A percentile compares a stretch with the other conserved stretches of the same genome.
Evolutionary conservation across 2,888 invertebrate genomes (phyloP).

Genomic region (Ophonus ardosiacus): DNA sequence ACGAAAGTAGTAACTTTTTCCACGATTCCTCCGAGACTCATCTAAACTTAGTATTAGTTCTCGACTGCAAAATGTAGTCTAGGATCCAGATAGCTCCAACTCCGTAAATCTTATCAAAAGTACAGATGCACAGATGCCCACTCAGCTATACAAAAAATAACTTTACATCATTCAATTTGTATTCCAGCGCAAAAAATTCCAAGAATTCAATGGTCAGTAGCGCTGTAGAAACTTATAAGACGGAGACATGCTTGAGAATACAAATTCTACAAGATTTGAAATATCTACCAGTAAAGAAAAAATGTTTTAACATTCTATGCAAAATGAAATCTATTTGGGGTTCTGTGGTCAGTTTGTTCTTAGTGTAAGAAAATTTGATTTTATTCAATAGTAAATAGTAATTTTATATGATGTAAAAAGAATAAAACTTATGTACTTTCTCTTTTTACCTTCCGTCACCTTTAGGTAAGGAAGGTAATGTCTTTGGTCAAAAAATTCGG

Average conservation of each 20-base stretch:
- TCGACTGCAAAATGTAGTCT: constrained; percentile 1
- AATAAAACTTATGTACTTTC: no score
- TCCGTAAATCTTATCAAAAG: constrained; percentile 53
- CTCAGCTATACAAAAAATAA: constrained; percentile 32
- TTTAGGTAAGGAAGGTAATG: no score
- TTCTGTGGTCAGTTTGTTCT: no score
- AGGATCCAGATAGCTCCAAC: neutral
- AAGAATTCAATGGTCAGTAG: constrained; percentile 48
- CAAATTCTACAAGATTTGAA: constrained; percentile 10
- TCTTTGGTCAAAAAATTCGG: no score
- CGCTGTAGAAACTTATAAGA: constrained; percentile 26
- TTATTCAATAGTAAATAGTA: no score
- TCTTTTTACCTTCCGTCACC: no score
- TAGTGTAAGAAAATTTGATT: no score
- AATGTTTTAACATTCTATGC: neutral
- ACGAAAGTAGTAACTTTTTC: constrained; percentile 19
- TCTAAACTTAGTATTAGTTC: constrained; percentile 32
- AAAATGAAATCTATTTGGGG: neutral
- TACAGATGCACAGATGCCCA: constrained; percentile 6
- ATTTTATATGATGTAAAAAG: no score
- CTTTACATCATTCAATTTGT: constrained; percentile 55
- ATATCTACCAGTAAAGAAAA: neutral
- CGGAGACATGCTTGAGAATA: neutral
- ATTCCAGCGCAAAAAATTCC: constrained; percentile 52
- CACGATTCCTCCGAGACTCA: neutral